phyloP scores from a whole-genome alignment of 1,140 invertebrate species.

The Bilobella aurantiaca region DNA sequence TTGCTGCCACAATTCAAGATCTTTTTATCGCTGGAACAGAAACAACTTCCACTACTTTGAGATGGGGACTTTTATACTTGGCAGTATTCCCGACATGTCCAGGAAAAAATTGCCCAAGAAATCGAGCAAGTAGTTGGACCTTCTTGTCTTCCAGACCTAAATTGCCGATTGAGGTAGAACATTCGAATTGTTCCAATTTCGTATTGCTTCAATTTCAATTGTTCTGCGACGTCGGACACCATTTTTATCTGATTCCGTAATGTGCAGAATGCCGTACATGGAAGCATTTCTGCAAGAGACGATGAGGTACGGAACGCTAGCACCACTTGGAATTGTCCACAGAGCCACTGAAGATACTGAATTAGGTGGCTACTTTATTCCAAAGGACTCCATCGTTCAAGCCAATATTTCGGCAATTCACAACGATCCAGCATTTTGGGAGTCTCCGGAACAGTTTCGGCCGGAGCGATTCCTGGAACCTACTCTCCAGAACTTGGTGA shows the following conservation, averaged over 20 bases:
- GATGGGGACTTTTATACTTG: constrained; percentile 39
- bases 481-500: constrained; percentile 46
- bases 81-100: constrained; percentile 37
- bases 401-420: constrained; percentile 14
- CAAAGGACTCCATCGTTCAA: constrained; percentile 15
- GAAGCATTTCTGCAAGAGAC: constrained; percentile 13
- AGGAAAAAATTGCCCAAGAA: constrained; percentile 37
- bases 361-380: constrained; percentile 9
- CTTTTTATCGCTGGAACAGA: constrained; percentile 35
- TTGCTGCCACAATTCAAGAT: constrained; percentile 23
- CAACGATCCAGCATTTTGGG: constrained; percentile 36
- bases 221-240: too few relatives aligned
- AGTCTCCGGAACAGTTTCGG: not conserved
- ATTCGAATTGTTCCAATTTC: too few relatives aligned
- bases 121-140: constrained; percentile 37
- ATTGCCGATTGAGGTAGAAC: not conserved
- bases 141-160: constrained; percentile 30
- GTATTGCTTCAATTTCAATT: too few relatives aligned
- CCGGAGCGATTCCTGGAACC: constrained; percentile 15
- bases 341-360: not conserved
- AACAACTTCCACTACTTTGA: constrained; percentile 38
- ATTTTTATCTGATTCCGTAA: too few relatives aligned
- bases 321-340: constrained; percentile 14
- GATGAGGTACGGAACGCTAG: constrained; percentile 12
- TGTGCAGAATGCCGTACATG: constrained; percentile 10